Base-by-base conservation (phyloP, 1,140 invertebrate genomes). In the Plodia interpunctella region DNA sequence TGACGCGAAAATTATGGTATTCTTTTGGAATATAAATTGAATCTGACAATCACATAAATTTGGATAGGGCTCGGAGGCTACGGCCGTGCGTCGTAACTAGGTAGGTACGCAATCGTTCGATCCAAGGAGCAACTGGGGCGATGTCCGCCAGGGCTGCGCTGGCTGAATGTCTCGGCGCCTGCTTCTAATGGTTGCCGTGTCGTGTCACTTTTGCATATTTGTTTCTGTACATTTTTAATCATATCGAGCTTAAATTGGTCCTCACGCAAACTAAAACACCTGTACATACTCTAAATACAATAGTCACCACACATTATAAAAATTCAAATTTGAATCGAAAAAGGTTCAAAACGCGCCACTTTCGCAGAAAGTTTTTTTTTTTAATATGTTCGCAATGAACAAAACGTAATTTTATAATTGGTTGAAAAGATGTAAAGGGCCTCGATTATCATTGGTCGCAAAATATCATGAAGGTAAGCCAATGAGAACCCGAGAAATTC, bases 91-190 rank as follows among this genome's bases (percentile, higher is more conserved):
- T 71, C 70, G 70, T 61, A 74, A 80, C 80, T 85, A n/a, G n/a
- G n/a, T n/a, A n/a, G n/a, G n/a, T n/a, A 85, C 84, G 84, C 83
- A 84, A 84, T 75, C 70, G 81, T 83, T 86, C 83, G 78, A 86
- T 84, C 68, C 74, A 71, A 72, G 72, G 68, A 66, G 69, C 78
- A 86, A 88, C 76, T 81, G 74, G 78, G 74, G 70, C 83, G 83
- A 75, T 73, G 79, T 80, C 70, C 76, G 70, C 71, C 76, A 86
- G 86, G 86, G 83, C 86, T 87, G 83, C 84, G 84, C 80, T 80
- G 78, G 66, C 66, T 78, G 80, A 77, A 79, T 68, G 69, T 78
- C 68, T 68, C 68, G 68, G 69, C 64, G 68, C 69, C 63, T 28
- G 62, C 5, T n/a, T 13, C 38, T 44, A n/a, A 15, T 17, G 38